A percentile compares a stretch with the other conserved stretches of the same genome.
Evolutionary conservation across 2,113 vertebrate genomes (phyloP).

Genomic region (Tupaia chinensis): DNA sequence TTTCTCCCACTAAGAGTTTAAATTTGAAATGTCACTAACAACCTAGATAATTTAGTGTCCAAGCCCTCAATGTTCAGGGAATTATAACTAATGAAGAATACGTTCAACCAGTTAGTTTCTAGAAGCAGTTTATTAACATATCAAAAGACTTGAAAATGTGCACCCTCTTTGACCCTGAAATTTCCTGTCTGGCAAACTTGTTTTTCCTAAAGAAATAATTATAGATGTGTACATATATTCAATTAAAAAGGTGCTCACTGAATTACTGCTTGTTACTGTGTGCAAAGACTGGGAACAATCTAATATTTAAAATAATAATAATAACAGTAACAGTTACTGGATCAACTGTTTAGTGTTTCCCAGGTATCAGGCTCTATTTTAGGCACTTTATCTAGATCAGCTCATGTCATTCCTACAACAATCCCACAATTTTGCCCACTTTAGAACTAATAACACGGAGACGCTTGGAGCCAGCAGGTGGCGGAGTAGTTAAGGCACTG

Average conservation of each 20-base stretch:
- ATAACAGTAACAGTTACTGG: background rate
- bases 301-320: background rate
- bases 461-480: too few species aligned
- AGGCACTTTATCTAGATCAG: background rate
- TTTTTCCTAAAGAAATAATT: constrained; percentile 67
- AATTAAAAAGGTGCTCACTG: background rate
- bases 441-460: background rate
- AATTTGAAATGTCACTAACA: constrained; percentile 73
- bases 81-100: constrained; percentile 76
- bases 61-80: constrained; percentile 22
- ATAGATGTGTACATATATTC: background rate
- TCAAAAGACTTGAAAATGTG: constrained; percentile 71
- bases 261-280: background rate
- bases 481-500: too few species aligned
- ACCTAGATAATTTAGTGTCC: constrained; percentile 51
- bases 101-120: constrained; percentile 56
- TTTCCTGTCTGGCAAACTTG: constrained; percentile 68
- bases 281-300: background rate
- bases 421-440: background rate
- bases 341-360: background rate
- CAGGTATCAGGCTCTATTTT: too few species aligned
- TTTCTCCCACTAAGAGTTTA: constrained; percentile 48
- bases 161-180: constrained; percentile 67
- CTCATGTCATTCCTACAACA: background rate
- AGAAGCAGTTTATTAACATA: constrained; percentile 73